Base-by-base conservation (phyloP, 1,140 invertebrate genomes). In the Teleogryllus occipitalis region DNA sequence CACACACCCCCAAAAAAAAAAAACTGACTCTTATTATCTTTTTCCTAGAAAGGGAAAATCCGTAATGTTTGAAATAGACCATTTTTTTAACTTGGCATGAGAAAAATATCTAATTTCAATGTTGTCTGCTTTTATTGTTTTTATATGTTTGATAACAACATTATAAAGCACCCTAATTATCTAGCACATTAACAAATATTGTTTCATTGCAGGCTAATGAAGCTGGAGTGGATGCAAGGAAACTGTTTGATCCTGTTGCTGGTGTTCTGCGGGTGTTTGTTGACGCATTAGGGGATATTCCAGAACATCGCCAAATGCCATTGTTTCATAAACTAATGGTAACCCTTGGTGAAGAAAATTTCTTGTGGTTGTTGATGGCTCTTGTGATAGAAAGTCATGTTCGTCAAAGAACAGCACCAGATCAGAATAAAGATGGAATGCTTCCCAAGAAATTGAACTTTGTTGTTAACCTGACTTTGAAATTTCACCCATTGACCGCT, bases 211-310 rank as follows among this genome's bases (percentile, higher is more conserved):
- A 78, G 78, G 78, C 78, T 72, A 47, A 65, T 72, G 78, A 49
- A 15, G n/a, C 46, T 15, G 47, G 10, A 21, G 47, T 49, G 47
- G 76, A 77, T 47, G 8, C 8, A 8, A 76, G 22, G 5, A 15
- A 39, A 18, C 18, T 46, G 15, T 14, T 39, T 8, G 47, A 75
- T 39, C 15, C 84, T 65, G 85, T 85, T n/a, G 87, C 92, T 22
- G 89, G 90, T 14, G 91, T 97, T 65, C 87, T 97, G n/a, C 89
- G 95, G 47, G 94, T 97, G 27, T 99, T 98, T 86, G 93, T 96
- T 0, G 93, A 95, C 83, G 94, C 95, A 1, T 89, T 97, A 27
- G 88, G 94, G 2, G 95, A 98, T 86, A 95, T 98, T 75, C 96
- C 97, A 0, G 92, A 94, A 82, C 97, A 98, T 87, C 89, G 97